These are phyloP conservation scores for Lochmaea crataegi DNA, from an alignment of 2,888 invertebrate species.

Conservation along the genomic window DNA sequence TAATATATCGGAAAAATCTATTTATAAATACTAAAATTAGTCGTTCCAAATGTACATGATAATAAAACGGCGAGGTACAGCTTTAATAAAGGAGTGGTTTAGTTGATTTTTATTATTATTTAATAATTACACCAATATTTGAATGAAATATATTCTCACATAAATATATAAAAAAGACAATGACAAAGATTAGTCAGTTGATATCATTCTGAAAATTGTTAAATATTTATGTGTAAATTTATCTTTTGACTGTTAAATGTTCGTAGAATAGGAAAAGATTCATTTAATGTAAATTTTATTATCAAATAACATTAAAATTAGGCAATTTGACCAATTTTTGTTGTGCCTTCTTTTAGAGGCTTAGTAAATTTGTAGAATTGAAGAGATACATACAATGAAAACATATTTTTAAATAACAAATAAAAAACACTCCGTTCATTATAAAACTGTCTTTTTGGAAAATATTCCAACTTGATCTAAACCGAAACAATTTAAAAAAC, in stretches of 20 bases:
- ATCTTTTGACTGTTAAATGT: not conserved
- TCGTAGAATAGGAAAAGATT: not conserved
- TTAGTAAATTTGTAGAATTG: constrained; percentile 50
- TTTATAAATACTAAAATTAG: constrained; percentile 27
- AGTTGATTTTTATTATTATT: constrained; percentile 7
- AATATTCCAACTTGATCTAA: no score
- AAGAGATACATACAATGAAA: constrained; percentile 14
- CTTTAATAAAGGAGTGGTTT: constrained; percentile 48
- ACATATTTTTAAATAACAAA: constrained; percentile 17
- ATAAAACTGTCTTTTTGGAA: not conserved
- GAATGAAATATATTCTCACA: not conserved
- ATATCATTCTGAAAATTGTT: no score
- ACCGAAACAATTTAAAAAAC: not conserved
- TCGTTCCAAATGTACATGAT: constrained; percentile 29
- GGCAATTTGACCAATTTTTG: constrained; percentile 63
- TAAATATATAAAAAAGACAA: not conserved
- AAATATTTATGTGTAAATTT: constrained; percentile 10
- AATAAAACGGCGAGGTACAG: constrained; percentile 52
- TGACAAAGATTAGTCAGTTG: no score
- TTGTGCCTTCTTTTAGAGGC: constrained; percentile 65
- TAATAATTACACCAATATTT: not conserved
- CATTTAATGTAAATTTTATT: constrained; percentile 9
- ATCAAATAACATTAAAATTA: constrained; percentile 17
- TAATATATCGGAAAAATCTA: constrained; percentile 13
- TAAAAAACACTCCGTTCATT: not conserved